These are phyloP conservation scores for Apolygus lucorum DNA, from an alignment of 1,140 invertebrate genomes.

Conservation along the genomic window DNA sequence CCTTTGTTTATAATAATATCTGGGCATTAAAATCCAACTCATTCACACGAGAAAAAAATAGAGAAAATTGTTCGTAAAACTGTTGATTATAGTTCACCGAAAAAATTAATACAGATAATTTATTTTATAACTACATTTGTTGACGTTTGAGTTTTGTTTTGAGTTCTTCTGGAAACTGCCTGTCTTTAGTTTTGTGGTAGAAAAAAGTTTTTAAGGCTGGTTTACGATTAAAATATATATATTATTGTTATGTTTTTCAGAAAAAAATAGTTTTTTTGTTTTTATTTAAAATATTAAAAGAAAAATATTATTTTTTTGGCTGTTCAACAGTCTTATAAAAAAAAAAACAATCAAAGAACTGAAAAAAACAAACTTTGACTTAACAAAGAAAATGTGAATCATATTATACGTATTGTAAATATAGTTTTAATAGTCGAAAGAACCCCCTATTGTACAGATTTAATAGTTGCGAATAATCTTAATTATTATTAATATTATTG, in stretches of 20 bases:
- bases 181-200: no score
- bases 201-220: background rate
- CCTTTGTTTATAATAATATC: no score
- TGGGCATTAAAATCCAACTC: no score
- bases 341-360: background rate
- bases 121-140: no score
- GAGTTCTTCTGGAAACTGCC: no score
- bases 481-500: slow-evolving; percentile 30
- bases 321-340: background rate
- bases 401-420: slow-evolving; percentile 1
- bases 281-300: background rate
- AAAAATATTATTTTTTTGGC: background rate
- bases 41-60: no score
- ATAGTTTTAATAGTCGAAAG: slow-evolving; percentile 1
- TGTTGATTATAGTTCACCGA: no score
- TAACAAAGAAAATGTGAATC: background rate
- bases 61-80: no score
- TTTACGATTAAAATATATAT: slow-evolving; percentile 7
- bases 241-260: slow-evolving; percentile 8
- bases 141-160: no score
- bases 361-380: background rate
- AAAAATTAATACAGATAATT: no score
- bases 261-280: slow-evolving; percentile 5
- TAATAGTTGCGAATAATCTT: slow-evolving; percentile 24
- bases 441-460: slow-evolving; percentile 14